Base-by-base conservation (phyloP, 1,140 invertebrate species). In the Chrysopa pallens region DNA sequence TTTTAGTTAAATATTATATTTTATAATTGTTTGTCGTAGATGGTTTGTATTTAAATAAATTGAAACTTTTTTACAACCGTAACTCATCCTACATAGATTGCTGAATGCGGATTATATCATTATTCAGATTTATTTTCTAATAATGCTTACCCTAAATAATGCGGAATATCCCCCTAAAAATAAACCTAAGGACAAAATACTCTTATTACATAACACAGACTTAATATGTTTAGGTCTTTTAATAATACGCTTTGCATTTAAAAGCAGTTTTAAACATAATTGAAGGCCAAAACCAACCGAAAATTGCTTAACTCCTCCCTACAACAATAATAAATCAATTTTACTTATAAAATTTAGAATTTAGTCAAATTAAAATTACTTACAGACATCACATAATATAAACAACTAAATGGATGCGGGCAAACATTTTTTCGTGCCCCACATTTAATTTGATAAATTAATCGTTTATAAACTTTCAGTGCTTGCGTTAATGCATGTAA, bases 121-220 rank as follows among this genome's bases (percentile, higher is more conserved):
- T n/a, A n/a, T n/a, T n/a, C n/a, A n/a, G n/a, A n/a, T n/a, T n/a
- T n/a, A n/a, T n/a, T n/a, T n/a, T n/a, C n/a, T n/a, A n/a, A n/a
- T n/a, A 23, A 7, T 39, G 52, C 54, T 57, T 61, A 76, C 76
- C 56, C 72, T 73, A 51, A 73, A 81, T 13, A 78, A 46, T 15
- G 66, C 68, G 5, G 72, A 62, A 50, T 78, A 79, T 42, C 70
- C 68, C 40, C 73, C 75, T 50, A 80, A 60, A 51, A 78, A 78
- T 29, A 67, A 49, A 31, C 69, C 76, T 42, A 80, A 52, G 50
- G 71, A 68, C 8, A 78, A 52, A 39, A 66, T 76, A 42, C 66
- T 61, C 45, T 56, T 64, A 42, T 63, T 69, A 42, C 77, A 68
- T 17, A 74, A 53, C 43, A 69, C 61, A 31, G 53, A 57, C 48